Conservation (phyloP, 2,797 vertebrate genomes). For the Hafferia zeledoni region DNA sequence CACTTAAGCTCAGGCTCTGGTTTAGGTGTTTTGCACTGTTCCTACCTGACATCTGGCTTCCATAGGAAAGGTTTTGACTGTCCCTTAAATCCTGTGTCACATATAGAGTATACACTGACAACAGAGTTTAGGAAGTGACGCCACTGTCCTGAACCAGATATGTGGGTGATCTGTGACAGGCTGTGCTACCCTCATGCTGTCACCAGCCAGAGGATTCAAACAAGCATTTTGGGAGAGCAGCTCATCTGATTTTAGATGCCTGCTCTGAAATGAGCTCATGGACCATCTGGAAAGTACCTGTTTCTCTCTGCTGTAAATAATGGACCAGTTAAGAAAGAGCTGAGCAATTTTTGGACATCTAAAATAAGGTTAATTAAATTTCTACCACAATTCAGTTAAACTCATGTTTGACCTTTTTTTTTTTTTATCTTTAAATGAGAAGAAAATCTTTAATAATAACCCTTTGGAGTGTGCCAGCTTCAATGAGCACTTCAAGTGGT, state of each 20-base stretch:
- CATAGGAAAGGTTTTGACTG: neutral
- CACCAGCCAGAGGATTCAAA: neutral
- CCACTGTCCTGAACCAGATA: neutral
- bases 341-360: neutral
- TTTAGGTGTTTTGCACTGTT: neutral
- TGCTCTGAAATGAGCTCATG: neutral
- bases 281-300: neutral
- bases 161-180: neutral
- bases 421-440: neutral
- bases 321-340: neutral
- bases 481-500: neutral
- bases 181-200: neutral
- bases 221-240: neutral
- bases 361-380: neutral
- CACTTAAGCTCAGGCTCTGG: neutral
- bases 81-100: neutral
- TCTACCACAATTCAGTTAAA: neutral
- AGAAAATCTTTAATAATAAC: neutral
- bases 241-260: neutral
- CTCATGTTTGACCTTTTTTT: neutral
- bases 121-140: neutral
- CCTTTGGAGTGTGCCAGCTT: neutral
- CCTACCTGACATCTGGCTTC: neutral
- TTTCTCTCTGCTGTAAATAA: neutral
- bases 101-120: neutral